A percentile compares a stretch with the other conserved stretches of the same genome.
These are phyloP conservation scores for Armadillidium nasatum DNA, from an alignment of 1,140 invertebrate species.

Conservation along the genomic window DNA sequence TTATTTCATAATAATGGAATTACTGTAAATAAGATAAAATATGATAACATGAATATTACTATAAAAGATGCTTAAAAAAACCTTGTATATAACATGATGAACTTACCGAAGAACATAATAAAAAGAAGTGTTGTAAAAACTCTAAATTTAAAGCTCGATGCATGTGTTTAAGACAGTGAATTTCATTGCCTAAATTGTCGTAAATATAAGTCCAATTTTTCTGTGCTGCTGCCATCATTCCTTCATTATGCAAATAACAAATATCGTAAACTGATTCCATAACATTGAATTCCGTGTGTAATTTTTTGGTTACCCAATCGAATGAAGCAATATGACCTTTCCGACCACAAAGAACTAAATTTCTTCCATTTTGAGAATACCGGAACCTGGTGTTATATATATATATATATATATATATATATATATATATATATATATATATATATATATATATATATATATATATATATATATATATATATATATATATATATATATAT, in stretches of 20 bases:
- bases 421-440: neutral
- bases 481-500: no score
- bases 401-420: conserved; percentile 43
- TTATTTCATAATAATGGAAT: no score
- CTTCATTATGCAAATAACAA: conserved; percentile 90
- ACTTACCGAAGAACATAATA: conserved; percentile 77
- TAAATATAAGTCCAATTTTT: conserved; percentile 96
- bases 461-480: conserved; percentile 15
- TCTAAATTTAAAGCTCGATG: conserved; percentile 74
- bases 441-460: conserved; percentile 19
- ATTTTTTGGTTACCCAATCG: conserved; percentile 94
- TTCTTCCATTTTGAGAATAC: conserved; percentile 87
- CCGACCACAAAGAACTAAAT: conserved; percentile 81
- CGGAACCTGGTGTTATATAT: no score
- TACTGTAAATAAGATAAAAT: no score
- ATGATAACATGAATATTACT: no score
- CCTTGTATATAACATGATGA: neutral
- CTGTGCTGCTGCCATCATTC: conserved; percentile 95
- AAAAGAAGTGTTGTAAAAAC: conserved; percentile 96
- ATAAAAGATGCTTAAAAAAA: no score
- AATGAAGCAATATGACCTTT: conserved; percentile 92
- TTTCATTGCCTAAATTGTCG: conserved; percentile 91
- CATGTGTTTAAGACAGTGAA: conserved; percentile 91
- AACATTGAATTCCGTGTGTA: conserved; percentile 94
- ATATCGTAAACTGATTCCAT: conserved; percentile 90